These are phyloP conservation scores for Lathronympha strigana DNA, from an alignment of 2,888 invertebrate genomes.

Conservation along the genomic window DNA sequence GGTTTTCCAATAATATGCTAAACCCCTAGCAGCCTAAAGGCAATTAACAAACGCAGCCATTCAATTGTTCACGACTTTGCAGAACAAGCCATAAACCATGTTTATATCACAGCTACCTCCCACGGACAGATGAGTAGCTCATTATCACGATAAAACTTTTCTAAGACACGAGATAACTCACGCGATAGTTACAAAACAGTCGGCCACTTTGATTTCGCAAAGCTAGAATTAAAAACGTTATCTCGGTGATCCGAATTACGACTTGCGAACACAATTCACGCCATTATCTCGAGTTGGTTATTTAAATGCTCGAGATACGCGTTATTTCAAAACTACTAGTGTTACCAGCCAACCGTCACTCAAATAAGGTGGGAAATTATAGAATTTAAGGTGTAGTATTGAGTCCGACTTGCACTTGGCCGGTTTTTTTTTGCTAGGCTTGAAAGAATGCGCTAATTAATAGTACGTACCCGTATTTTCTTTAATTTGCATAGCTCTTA, in stretches of 20 bases:
- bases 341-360: conserved; percentile 4
- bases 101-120: not conserved
- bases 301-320: conserved; percentile 31
- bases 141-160: conserved; percentile 9
- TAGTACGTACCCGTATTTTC: too few relatives aligned
- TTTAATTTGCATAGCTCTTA: too few relatives aligned
- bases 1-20: too few relatives aligned
- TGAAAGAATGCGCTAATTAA: too few relatives aligned
- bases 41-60: too few relatives aligned
- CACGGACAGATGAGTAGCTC: not conserved
- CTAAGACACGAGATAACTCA: conserved; percentile 13
- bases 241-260: conserved; percentile 32
- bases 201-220: conserved; percentile 35
- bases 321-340: conserved; percentile 35
- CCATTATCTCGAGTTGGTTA: conserved; percentile 34
- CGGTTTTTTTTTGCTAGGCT: too few relatives aligned
- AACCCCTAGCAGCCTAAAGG: too few relatives aligned
- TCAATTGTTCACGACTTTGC: too few relatives aligned
- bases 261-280: conserved; percentile 35
- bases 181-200: conserved; percentile 31
- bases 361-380: not conserved
- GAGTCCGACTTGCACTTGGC: too few relatives aligned
- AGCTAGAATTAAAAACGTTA: conserved; percentile 32
- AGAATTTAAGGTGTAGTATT: not conserved
- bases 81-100: too few relatives aligned